Evolutionary conservation across 2,888 invertebrate species (phyloP), one percentile per base, ranked within the genome.

Genomic region (Carabus problematicus): DNA sequence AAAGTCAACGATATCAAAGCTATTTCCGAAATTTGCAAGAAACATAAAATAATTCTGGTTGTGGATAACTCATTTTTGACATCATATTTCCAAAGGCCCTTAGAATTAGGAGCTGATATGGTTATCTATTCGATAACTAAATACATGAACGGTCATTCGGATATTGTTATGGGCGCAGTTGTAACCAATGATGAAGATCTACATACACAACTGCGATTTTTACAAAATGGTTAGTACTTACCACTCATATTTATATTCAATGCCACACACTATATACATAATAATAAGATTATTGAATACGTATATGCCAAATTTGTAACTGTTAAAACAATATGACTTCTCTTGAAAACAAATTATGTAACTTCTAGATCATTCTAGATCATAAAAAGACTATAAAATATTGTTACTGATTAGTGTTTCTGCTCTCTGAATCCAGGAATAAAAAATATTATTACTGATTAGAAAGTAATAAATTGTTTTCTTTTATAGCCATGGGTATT

Each of bases 131-230:
- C 98, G 0, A 78, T 97, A 64, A 97, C 97, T 0, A 99, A 99
- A 82, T 99, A 98, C 79, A 94, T 99, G 90, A 99, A 99, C 82
- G 98, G 98, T 0, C 98, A 99, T 82, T 91, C 95, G 0, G 98
- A 99, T 83, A 93, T 97, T 16, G 89, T 98, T 6, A 98, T 99
- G 98, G 98, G 98, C 1, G 92, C 94, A 12, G 88, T 91, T 7
- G 84, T 93, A 42, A 87, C 92, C 2, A 94, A 89, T 74, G 86
- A 89, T 74, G 88, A 92, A 49, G 87, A 88, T 54, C 76, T 97
- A 2, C 89, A 88, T 71, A 83, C 89, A 9, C 87, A 86, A 77
- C 82, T 99, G 42, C 86, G 89, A 74, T 98, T 93, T 83, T 83
- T 95, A 71, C 97, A 97, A 85, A 95, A 95, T 79, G 89, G 95